Conservation (phyloP, 1,140 invertebrate genomes). For the Cryptotermes secundus region DNA sequence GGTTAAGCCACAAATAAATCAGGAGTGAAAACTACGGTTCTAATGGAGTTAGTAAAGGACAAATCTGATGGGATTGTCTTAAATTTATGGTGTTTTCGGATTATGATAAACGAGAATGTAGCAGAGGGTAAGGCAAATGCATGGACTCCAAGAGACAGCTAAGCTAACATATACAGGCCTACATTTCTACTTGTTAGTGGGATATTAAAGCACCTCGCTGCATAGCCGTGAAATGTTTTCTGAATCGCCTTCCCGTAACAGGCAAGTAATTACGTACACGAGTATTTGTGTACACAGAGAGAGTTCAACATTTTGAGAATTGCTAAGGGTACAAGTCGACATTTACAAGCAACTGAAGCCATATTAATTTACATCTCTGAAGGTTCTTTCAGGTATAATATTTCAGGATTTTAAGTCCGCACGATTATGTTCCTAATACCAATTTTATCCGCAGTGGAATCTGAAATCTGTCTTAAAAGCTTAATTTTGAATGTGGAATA, state of each 20-base stretch:
- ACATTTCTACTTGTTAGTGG: background rate
- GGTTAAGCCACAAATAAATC: conserved; percentile 33
- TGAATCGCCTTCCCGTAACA: background rate
- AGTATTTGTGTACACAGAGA: too few relatives aligned
- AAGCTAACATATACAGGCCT: background rate
- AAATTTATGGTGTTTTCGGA: conserved; percentile 25
- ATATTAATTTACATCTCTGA: too few relatives aligned
- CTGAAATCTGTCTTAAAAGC: background rate
- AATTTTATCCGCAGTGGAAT: background rate
- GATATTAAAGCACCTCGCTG: background rate
- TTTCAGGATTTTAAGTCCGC: background rate
- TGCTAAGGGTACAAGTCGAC: too few relatives aligned
- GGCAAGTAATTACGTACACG: background rate
- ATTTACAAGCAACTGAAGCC: too few relatives aligned
- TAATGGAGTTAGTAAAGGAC: background rate
- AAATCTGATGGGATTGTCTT: conserved; percentile 27
- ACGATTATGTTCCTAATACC: background rate
- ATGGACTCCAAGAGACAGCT: background rate
- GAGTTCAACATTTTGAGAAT: too few relatives aligned
- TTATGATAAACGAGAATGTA: conserved; percentile 22
- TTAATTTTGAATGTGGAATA: too few relatives aligned
- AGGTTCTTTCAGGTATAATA: background rate
- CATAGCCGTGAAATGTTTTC: background rate
- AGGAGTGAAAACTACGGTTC: background rate
- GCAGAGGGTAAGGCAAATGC: background rate